These are phyloP conservation scores for Sphenopsis melanotis DNA, from an alignment of 2,797 vertebrate species.

Conservation along the genomic window DNA sequence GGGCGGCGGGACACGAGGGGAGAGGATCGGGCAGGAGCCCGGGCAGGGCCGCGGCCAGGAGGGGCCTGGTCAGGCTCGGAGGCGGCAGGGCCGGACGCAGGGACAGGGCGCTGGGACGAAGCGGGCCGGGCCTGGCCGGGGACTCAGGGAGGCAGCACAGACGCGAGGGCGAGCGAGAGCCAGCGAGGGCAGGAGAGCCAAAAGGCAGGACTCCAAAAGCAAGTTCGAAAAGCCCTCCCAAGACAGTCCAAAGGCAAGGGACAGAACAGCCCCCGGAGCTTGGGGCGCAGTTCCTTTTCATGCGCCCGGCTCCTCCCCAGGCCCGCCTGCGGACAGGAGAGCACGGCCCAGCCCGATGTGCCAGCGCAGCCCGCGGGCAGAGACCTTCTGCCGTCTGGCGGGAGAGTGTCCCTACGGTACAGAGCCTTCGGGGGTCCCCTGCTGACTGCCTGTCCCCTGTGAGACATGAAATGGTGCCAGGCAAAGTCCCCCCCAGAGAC, in stretches of 20 bases:
- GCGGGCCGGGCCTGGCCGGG: neutral
- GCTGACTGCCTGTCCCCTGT: neutral
- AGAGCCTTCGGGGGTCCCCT: neutral
- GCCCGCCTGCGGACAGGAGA: too few species aligned
- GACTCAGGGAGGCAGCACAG: neutral
- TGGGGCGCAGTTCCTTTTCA: neutral
- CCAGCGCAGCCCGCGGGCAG: too few species aligned
- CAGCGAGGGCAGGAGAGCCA: neutral
- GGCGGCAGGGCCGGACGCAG: neutral
- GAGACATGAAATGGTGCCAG: neutral
- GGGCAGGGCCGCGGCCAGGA: neutral
- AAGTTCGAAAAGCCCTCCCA: neutral
- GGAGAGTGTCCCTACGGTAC: too few species aligned
- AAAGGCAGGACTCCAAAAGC: too few species aligned
- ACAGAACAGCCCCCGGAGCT: too few species aligned
- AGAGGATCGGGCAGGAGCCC: too few species aligned
- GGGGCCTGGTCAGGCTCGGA: neutral
- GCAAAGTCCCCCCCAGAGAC: neutral
- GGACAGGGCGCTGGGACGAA: neutral
- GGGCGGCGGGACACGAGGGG: neutral
- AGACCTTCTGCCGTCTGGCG: neutral
- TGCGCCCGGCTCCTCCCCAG: neutral
- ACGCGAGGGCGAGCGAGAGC: neutral
- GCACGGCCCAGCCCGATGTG: neutral
- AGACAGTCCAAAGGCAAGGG: neutral